Conservation (phyloP, 1,140 invertebrate species). For the Cylas formicarius region DNA sequence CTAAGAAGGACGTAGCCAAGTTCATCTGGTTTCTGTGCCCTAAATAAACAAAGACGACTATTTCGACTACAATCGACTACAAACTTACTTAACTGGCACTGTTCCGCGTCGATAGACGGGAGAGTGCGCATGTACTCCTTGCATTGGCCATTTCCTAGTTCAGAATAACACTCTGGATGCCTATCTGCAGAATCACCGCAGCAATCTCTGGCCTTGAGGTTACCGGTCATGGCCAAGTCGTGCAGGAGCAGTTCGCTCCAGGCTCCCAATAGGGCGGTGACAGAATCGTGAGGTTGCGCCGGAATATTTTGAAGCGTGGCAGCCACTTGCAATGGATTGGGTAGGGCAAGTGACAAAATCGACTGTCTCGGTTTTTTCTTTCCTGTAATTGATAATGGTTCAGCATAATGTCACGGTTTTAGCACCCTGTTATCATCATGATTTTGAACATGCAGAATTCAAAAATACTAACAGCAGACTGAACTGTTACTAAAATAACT, state of each 20-base stretch:
- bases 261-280: slow-evolving; percentile 70
- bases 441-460: too few species aligned
- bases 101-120: slow-evolving; percentile 54
- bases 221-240: slow-evolving; percentile 65
- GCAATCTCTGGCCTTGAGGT: slow-evolving; percentile 38
- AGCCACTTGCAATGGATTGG: slow-evolving; percentile 49
- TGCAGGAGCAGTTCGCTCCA: slow-evolving; percentile 75
- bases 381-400: too few species aligned
- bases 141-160: slow-evolving; percentile 46
- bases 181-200: slow-evolving; percentile 32
- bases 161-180: slow-evolving; percentile 51
- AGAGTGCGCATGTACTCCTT: slow-evolving; percentile 69
- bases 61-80: neutral
- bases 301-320: slow-evolving; percentile 41
- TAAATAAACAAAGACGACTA: slow-evolving; percentile 34
- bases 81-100: slow-evolving; percentile 55
- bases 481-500: too few species aligned
- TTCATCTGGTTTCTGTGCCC: slow-evolving; percentile 78
- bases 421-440: too few species aligned
- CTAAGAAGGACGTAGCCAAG: slow-evolving; percentile 77
- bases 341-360: slow-evolving; percentile 47
- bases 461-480: too few species aligned
- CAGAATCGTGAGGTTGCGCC: slow-evolving; percentile 53
- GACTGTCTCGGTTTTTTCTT: slow-evolving; percentile 53
- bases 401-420: too few species aligned